These are phyloP conservation scores for Nymphalis io DNA, from an alignment of 1,140 invertebrate species.

Conservation along the genomic window DNA sequence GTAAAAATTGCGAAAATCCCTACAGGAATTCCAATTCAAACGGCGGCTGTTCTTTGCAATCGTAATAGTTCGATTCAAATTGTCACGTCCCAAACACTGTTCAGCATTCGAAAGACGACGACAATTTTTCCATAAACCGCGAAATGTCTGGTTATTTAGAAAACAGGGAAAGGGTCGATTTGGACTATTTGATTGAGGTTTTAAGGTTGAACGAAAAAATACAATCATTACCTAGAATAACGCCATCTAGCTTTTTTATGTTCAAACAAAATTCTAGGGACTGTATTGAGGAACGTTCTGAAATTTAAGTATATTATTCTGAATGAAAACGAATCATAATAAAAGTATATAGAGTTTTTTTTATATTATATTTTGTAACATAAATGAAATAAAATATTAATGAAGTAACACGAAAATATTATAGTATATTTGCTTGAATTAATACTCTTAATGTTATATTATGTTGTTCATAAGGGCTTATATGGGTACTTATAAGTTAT, in stretches of 20 bases:
- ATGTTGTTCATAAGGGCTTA: no score
- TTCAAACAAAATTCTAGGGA: slow-evolving; percentile 15
- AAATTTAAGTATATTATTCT: no score
- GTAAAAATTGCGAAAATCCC: slow-evolving; percentile 27
- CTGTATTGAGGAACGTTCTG: neutral
- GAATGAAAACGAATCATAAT: no score
- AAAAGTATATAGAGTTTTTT: no score
- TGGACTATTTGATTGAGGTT: slow-evolving; percentile 24
- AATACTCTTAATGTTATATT: no score
- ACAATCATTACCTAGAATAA: slow-evolving; percentile 15
- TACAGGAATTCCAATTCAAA: slow-evolving; percentile 23
- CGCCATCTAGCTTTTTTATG: slow-evolving; percentile 15
- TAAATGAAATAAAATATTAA: no score
- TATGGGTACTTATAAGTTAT: no score
- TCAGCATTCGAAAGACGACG: slow-evolving; percentile 27
- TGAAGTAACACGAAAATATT: no score
- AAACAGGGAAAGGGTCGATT: slow-evolving; percentile 57
- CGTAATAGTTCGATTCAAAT: slow-evolving; percentile 39
- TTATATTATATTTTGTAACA: no score
- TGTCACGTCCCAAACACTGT: slow-evolving; percentile 38
- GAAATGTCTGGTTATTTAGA: slow-evolving; percentile 57
- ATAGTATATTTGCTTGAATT: no score
- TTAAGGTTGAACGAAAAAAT: slow-evolving; percentile 26
- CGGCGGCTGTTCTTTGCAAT: slow-evolving; percentile 24
- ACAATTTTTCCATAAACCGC: slow-evolving; percentile 42